Percentiles rank a stretch among this genome's conserved stretches.
These are phyloP conservation scores for Drymodes brunneopygia DNA, from an alignment of 2,113 vertebrate genomes.

Conservation along the genomic window DNA sequence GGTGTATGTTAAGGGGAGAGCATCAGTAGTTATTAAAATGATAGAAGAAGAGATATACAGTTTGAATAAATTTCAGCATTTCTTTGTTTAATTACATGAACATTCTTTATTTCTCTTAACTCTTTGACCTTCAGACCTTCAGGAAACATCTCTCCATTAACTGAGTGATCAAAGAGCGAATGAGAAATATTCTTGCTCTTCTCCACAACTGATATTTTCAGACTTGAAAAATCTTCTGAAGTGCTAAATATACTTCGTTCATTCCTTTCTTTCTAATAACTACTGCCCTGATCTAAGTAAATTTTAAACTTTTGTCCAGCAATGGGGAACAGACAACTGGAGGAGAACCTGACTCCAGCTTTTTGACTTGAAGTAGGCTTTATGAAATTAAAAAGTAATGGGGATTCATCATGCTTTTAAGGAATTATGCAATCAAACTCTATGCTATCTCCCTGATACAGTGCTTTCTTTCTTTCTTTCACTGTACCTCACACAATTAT, in stretches of 20 bases:
- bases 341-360: background rate
- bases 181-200: background rate
- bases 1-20: background rate
- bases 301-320: background rate
- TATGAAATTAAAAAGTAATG: background rate
- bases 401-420: background rate
- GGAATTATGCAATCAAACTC: background rate
- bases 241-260: background rate
- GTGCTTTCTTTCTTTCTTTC: background rate
- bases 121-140: background rate
- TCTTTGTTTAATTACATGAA: background rate
- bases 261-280: background rate
- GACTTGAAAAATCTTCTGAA: background rate
- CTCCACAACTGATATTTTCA: background rate
- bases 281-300: background rate
- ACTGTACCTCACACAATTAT: background rate
- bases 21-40: background rate
- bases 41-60: background rate
- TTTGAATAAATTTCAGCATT: background rate
- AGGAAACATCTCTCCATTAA: background rate
- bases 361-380: background rate
- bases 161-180: background rate
- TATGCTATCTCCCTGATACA: background rate
- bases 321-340: background rate
- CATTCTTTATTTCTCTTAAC: background rate